A percentile compares a stretch with the other conserved stretches of the same genome.
These are phyloP conservation scores for Desmodus rotundus DNA, from an alignment of 2,113 vertebrate species.

Conservation along the genomic window DNA sequence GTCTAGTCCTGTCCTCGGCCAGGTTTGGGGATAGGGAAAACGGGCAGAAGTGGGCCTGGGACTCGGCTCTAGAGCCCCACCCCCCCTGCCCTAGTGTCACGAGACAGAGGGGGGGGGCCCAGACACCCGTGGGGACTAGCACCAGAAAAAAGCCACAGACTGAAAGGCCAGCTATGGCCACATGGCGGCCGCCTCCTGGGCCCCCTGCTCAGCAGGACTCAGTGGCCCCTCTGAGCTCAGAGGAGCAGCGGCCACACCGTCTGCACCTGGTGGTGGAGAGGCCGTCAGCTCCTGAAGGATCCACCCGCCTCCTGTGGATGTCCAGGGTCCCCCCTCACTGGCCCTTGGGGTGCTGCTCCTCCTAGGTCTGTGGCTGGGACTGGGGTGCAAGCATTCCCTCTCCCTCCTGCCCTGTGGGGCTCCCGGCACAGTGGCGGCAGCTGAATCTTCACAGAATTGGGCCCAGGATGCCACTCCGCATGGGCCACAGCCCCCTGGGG, in stretches of 20 bases:
- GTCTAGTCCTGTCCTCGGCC: neutral
- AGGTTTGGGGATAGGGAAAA: neutral
- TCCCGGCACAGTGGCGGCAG: neutral
- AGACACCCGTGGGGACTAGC: neutral
- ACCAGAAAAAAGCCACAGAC: neutral
- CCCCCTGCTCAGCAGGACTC: neutral
- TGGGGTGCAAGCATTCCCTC: rapidly evolving
- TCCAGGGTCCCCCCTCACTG: neutral
- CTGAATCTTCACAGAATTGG: neutral
- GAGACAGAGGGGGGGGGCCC: neutral
- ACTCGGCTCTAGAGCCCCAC: neutral
- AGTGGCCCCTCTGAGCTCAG: neutral
- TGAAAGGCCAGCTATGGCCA: neutral
- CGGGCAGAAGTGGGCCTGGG: neutral
- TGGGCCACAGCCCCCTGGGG: neutral
- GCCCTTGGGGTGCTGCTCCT: neutral
- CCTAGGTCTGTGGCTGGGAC: neutral
- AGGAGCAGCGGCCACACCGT: neutral
- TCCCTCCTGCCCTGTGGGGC: neutral
- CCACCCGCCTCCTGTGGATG: neutral
- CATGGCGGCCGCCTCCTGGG: neutral
- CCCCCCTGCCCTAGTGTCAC: neutral
- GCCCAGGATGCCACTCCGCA: neutral
- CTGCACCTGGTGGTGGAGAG: neutral
- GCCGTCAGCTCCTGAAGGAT: neutral